Conservation (phyloP, 2,888 invertebrate genomes). For the Mactromeris polynyma region DNA sequence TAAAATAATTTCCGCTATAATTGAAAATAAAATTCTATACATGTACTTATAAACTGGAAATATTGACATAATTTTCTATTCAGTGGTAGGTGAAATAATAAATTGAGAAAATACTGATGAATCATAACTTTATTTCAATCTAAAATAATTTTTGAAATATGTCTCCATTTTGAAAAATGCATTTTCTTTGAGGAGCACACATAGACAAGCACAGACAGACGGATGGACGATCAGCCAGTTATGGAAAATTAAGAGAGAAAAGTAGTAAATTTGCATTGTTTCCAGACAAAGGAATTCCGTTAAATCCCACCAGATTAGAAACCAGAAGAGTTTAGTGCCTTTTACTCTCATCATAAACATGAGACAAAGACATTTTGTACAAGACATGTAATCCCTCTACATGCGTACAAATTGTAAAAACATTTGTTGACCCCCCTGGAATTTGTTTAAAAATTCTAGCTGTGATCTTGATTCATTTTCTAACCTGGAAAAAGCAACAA, state of each 20-base stretch:
- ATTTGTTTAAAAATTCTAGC: conserved; percentile 38
- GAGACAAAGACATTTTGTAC: not conserved
- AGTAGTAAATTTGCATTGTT: not conserved
- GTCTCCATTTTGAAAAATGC: not conserved
- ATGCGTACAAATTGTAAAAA: conserved; percentile 40
- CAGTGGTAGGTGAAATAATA: not conserved
- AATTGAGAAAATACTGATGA: not conserved
- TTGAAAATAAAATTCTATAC: conserved; percentile 1
- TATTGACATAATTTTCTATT: not conserved
- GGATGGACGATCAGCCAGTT: not conserved
- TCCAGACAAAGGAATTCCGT: not conserved
- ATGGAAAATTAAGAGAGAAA: not conserved
- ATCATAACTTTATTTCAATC: not conserved
- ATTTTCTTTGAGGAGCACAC: too few relatives aligned
- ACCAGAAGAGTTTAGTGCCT: not conserved
- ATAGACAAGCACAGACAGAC: not conserved
- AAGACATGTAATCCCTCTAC: conserved; percentile 7
- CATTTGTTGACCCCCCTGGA: conserved; percentile 46
- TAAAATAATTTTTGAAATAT: not conserved
- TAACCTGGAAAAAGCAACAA: conserved; percentile 37
- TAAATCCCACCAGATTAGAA: not conserved
- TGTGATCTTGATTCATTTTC: conserved; percentile 6
- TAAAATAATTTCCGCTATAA: not conserved
- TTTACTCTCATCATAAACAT: not conserved
- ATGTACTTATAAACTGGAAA: too few relatives aligned